phyloP scores from a whole-genome alignment of 1,140 invertebrate species.

The Andricus grossulariae region DNA sequence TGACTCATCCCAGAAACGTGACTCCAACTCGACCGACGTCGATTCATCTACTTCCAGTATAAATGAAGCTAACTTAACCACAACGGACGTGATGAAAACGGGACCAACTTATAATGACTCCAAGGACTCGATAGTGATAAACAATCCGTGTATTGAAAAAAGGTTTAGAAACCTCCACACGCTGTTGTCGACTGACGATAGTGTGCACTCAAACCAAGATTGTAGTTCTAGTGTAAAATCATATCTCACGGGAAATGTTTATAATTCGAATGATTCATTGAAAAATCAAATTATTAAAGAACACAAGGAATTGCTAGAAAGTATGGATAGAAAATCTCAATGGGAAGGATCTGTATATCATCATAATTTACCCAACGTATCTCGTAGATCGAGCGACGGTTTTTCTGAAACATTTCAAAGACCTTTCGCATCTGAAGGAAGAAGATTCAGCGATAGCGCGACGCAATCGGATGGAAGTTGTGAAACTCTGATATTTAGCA shows the following conservation, averaged over 20 bases:
- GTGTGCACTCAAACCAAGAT: slow-evolving; percentile 34
- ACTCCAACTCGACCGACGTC: too few relatives aligned
- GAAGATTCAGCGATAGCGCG: slow-evolving; percentile 62
- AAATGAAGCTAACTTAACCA: background rate
- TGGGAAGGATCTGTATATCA: background rate
- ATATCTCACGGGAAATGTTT: background rate
- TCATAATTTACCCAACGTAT: slow-evolving; percentile 14
- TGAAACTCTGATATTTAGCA: slow-evolving; percentile 25
- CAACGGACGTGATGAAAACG: background rate
- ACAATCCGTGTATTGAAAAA: slow-evolving; percentile 4
- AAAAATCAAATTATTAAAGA: background rate
- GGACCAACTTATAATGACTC: background rate
- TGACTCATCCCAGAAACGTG: slow-evolving; percentile 33
- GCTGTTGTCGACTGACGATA: slow-evolving; percentile 49
- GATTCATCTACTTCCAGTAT: too few relatives aligned
- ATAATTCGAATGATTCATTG: background rate
- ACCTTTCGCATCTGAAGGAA: slow-evolving; percentile 35
- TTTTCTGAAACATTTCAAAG: slow-evolving; percentile 36
- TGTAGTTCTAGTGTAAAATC: slow-evolving; percentile 2
- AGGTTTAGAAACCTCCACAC: slow-evolving; percentile 41
- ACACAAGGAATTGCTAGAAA: background rate
- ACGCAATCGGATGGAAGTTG: slow-evolving; percentile 22
- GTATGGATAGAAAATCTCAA: background rate
- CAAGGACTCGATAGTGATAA: background rate
- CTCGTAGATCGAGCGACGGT: slow-evolving; percentile 60